Evolutionary conservation across 1,140 invertebrate species (phyloP).

Genomic region (Drosophila santomea): DNA sequence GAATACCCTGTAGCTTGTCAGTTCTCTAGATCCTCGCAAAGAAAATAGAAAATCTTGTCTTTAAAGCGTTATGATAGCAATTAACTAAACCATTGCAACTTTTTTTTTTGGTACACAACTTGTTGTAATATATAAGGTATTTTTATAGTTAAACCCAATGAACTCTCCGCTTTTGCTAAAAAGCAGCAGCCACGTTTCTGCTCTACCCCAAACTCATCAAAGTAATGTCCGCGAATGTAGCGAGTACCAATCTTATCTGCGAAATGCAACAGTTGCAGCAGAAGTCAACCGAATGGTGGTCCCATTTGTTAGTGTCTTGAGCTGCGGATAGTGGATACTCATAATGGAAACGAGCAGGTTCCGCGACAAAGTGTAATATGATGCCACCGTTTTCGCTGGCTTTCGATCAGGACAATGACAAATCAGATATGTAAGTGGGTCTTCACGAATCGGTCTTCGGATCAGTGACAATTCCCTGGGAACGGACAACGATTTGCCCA

Average conservation of each 20-base stretch:
- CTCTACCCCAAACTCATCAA: not conserved
- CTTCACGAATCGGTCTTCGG: conserved; percentile 43
- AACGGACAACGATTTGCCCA: not conserved
- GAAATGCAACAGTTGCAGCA: conserved; percentile 54
- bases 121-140: too few species aligned
- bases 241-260: conserved; percentile 54
- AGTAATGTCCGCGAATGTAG: not conserved
- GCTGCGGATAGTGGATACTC: not conserved
- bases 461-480: conserved; percentile 53
- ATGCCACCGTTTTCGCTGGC: conserved; percentile 24
- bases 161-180: too few species aligned
- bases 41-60: not conserved
- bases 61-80: too few species aligned
- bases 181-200: too few species aligned
- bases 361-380: conserved; percentile 60
- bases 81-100: too few species aligned
- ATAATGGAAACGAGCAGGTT: conserved; percentile 11
- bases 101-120: too few species aligned
- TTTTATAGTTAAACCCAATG: too few species aligned
- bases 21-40: not conserved
- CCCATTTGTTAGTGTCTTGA: conserved; percentile 61
- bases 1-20: conserved; percentile 6
- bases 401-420: conserved; percentile 56
- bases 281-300: conserved; percentile 57
- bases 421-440: conserved; percentile 71